Base-by-base conservation (phyloP, 2,113 vertebrate genomes). In the Holacanthus passer region DNA sequence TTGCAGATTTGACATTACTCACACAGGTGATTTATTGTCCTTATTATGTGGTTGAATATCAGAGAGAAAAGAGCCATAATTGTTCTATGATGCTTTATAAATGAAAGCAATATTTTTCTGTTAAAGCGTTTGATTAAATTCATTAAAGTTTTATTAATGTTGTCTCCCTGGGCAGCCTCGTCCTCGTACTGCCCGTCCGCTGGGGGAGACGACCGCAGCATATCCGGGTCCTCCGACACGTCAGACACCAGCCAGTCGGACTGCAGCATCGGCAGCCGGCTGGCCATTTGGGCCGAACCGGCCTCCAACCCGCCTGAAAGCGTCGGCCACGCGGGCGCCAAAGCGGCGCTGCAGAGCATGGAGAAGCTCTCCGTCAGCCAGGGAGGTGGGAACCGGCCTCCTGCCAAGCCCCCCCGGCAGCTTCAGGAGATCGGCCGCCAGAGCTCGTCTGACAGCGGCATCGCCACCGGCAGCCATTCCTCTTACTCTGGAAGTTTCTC, bases 361-460 rank as follows among this genome's bases (percentile, higher is more conserved):
- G 96, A 96, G 69, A 96, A 96, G 81, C 87, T 91, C 0, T 91
- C 94, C 0, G 82, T 93, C 59, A 94, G 91, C 62, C 94, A 93
- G 4, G 79, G 35, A 1, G 90, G 56, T 0, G 95, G 92, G 1
- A 29, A 67, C 13, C 90, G 94, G 50, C 92, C 84, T 0, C 89
- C 89, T 0, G 86, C 91, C 0, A 96, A 96, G 68, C 94, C 94
- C 0, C 92, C 94, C 0, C 92, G 97, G 48, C 96, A 96, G 88
- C 96, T 99, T 47, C 97, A 96, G 92, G 98, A 99, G 71, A 96
- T 97, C 0, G 98, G 97, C 11, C 97, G 98, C 3, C 98, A 99
- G 95, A 96, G 97, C 82, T 99, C 98, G 2, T 96, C 97, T 0
- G 98, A 99, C 95, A 99, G 98, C 50, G 98, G 98, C 65, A 99